phyloP scores from a whole-genome alignment of 1,140 invertebrate species.

The Piezodorus guildinii region DNA sequence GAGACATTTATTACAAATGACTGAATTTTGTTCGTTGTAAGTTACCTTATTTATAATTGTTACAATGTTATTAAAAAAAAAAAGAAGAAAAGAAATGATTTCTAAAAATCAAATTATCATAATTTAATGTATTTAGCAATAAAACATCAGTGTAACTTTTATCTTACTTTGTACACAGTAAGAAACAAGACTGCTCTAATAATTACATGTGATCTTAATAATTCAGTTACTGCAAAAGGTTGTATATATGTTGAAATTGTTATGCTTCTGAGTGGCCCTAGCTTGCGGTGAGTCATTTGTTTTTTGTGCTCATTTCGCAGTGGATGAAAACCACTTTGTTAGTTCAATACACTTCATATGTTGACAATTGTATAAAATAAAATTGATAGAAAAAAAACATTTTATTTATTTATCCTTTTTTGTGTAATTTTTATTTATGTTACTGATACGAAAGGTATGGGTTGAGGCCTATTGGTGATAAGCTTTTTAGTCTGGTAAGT shows the following conservation, averaged over 20 bases:
- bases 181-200: background rate
- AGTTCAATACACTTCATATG: conserved; percentile 1
- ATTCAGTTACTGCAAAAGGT: background rate
- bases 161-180: conserved; percentile 1
- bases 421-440: too few species aligned
- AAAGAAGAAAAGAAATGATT: background rate
- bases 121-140: conserved; percentile 2
- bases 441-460: too few species aligned
- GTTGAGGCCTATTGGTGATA: too few species aligned
- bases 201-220: conserved; percentile 1
- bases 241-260: conserved; percentile 15
- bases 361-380: conserved; percentile 4
- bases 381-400: background rate
- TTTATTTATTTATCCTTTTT: too few species aligned
- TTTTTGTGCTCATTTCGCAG: background rate
- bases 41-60: background rate
- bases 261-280: background rate
- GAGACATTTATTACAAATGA: background rate
- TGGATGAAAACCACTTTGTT: background rate
- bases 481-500: too few species aligned
- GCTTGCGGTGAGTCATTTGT: conserved; percentile 4
- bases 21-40: background rate
- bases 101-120: background rate
- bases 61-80: background rate
- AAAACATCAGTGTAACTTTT: background rate